These are phyloP conservation scores for Acronicta alni DNA, from an alignment of 2,888 invertebrate species.

Conservation along the genomic window DNA sequence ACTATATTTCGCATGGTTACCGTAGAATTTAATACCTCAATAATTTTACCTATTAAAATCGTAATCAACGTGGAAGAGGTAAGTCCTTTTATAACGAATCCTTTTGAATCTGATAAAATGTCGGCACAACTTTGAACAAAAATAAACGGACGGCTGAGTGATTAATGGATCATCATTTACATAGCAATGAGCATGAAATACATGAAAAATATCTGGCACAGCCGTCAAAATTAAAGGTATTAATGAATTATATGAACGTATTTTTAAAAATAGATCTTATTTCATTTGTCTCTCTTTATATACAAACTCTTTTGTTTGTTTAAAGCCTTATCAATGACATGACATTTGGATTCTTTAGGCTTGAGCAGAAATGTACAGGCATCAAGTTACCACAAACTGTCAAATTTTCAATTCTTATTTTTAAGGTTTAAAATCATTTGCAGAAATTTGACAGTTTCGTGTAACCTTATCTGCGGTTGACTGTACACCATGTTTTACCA, in stretches of 20 bases:
- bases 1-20: too few species aligned
- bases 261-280: background rate
- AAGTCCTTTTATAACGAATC: conserved; percentile 25
- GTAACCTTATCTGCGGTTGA: too few species aligned
- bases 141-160: conserved; percentile 28
- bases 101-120: conserved; percentile 33
- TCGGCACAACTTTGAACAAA: conserved; percentile 27
- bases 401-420: too few species aligned
- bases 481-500: too few species aligned
- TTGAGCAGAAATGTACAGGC: too few species aligned
- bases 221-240: conserved; percentile 3
- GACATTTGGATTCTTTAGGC: too few species aligned
- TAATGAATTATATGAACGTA: background rate
- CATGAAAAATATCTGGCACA: conserved; percentile 26
- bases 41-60: conserved; percentile 2
- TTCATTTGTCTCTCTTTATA: background rate
- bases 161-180: conserved; percentile 35
- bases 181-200: conserved; percentile 8
- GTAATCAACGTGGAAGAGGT: conserved; percentile 29
- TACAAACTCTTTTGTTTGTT: background rate
- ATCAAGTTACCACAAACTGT: too few species aligned
- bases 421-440: too few species aligned
- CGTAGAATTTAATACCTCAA: too few species aligned
- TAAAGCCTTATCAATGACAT: too few species aligned
- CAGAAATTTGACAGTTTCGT: too few species aligned